Evolutionary conservation across 2,113 vertebrate genomes (phyloP), one percentile per base, ranked within the genome.

Genomic region (Pangasianodon gigas): DNA sequence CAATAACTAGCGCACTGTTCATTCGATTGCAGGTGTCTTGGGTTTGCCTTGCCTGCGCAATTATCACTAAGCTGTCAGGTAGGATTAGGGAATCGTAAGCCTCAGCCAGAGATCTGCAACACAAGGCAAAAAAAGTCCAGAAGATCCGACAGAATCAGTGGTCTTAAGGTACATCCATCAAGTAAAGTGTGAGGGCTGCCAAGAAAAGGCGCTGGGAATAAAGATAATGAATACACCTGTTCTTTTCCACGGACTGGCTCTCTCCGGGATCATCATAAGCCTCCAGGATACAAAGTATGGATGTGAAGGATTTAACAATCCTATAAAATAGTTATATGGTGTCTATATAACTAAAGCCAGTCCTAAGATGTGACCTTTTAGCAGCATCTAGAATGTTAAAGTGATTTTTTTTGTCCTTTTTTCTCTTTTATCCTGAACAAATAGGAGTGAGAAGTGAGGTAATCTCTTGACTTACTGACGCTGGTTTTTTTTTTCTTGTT

Each of bases 61-160:
- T 95, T 94, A 95, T 94, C 93, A 95, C 93, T 94, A 93, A 95
- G 94, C 93, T 95, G 94, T 94, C 94, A 95, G 92, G 91, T 77
- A 91, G 94, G 94, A 95, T 95, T 95, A 95, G 88, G 89, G 3
- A 32, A 89, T 91, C 26, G 88, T 93, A 95, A 94, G 92, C 92
- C 89, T 92, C 91, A 62, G 79, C 92, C 90, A 93, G 92, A 91
- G 87, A 94, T 93, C 92, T 87, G 88, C 87, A 94, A 90, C 86
- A 90, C 71, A 86, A 87, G 91, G 90, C 71, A 46, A 87, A 89
- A 56, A 92, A 90, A 91, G 89, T 71, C 88, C 60, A 52, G 26
- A 88, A 93, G 91, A 90, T 87, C 75, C 90, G 83, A 88, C 90
- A 92, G 92, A 93, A 95, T 92, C 92, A 90, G 51, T 90, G 74